These are phyloP conservation scores for Stomatorhinus walkeri DNA, from an alignment of 2,797 vertebrate genomes.

Conservation along the genomic window DNA sequence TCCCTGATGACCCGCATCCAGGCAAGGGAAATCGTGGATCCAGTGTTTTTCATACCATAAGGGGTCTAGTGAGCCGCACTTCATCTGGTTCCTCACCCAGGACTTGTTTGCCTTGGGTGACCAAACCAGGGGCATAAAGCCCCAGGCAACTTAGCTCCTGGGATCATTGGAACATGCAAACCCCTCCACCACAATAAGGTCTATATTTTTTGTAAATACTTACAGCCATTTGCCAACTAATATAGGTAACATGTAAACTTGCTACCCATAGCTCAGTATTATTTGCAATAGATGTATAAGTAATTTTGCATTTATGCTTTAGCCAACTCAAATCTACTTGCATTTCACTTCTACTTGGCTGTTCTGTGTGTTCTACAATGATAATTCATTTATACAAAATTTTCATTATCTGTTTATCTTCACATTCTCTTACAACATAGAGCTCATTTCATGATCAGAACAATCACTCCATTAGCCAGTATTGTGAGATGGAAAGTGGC, in stretches of 20 bases:
- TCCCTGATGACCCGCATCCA: too few species aligned
- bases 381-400: background rate
- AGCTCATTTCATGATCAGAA: conserved; percentile 1
- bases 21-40: too few species aligned
- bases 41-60: too few species aligned
- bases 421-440: background rate
- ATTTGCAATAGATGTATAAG: background rate
- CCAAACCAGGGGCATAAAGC: too few species aligned
- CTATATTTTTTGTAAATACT: background rate
- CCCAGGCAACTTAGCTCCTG: too few species aligned
- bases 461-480: background rate
- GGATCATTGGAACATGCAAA: too few species aligned
- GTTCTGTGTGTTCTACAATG: background rate
- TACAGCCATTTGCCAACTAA: background rate
- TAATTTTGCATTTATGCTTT: background rate
- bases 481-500: background rate
- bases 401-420: background rate
- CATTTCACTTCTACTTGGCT: background rate
- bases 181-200: too few species aligned
- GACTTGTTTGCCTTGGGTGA: too few species aligned
- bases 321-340: background rate
- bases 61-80: too few species aligned
- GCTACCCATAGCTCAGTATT: background rate
- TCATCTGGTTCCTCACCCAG: too few species aligned
- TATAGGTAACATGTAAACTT: background rate